These are phyloP conservation scores for Philereme vetulata DNA, from an alignment of 2,888 invertebrate species.

Conservation along the genomic window DNA sequence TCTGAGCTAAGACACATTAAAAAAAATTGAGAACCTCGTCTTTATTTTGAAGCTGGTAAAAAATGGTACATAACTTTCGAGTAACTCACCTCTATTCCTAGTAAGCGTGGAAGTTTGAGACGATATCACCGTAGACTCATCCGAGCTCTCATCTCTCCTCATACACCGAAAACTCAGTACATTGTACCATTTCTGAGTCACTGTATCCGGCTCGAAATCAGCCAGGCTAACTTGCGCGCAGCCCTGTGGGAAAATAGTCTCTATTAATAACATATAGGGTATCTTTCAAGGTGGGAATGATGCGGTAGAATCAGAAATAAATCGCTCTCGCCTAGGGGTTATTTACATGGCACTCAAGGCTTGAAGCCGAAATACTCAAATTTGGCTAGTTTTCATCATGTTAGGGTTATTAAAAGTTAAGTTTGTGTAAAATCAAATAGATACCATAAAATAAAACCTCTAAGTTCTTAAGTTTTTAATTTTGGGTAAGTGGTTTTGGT, in stretches of 20 bases:
- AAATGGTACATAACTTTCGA: too few relatives aligned
- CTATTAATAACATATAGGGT: conserved; percentile 9
- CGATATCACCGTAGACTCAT: conserved; percentile 97
- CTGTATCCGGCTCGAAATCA: conserved; percentile 93
- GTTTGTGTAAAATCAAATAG: too few relatives aligned
- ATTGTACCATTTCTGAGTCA: conserved; percentile 96
- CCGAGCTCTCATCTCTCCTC: conserved; percentile 94
- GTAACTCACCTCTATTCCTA: conserved; percentile 88
- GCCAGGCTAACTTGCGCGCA: conserved; percentile 98
- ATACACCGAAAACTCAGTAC: conserved; percentile 87
- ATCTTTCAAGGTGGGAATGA: conserved; percentile 1
- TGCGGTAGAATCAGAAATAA: conserved; percentile 50
- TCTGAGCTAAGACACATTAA: too few relatives aligned
- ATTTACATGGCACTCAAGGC: conserved; percentile 80
- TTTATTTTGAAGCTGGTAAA: too few relatives aligned
- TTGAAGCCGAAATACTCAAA: conserved; percentile 74
- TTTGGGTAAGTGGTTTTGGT: too few relatives aligned
- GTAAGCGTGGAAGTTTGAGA: conserved; percentile 98
- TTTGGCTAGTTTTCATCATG: conserved; percentile 82
- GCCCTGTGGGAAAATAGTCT: conserved; percentile 87
- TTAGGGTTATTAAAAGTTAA: conserved; percentile 7
- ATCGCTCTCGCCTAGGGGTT: conserved; percentile 77
- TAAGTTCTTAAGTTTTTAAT: too few relatives aligned
- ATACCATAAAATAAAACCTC: too few relatives aligned
- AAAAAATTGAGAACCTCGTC: too few relatives aligned